phyloP scores from a whole-genome alignment of 2,888 invertebrate genomes.

The Trypoxylon attenuatum region DNA sequence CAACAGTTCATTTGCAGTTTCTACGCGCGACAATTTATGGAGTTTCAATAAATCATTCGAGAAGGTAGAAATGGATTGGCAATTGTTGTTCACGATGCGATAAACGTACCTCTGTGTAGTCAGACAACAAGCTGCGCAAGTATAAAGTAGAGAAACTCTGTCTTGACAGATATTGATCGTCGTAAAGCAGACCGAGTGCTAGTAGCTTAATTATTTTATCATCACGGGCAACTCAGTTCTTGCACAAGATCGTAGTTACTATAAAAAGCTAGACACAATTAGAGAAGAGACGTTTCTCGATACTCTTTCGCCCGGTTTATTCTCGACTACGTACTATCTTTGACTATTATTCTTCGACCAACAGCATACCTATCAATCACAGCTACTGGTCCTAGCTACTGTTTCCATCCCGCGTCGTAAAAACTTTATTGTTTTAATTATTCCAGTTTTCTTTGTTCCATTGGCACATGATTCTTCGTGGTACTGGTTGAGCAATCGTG shows the following conservation, averaged over 20 bases:
- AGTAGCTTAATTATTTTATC: conserved; percentile 43
- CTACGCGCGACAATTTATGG: too few relatives aligned
- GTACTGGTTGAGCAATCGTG: conserved; percentile 6
- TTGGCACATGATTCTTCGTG: conserved; percentile 12
- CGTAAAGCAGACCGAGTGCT: too few relatives aligned
- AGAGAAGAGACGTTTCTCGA: conserved; percentile 26
- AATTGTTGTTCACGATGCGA: too few relatives aligned
- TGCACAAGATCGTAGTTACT: conserved; percentile 13
- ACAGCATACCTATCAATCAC: conserved; percentile 42
- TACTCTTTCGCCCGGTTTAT: conserved; percentile 15
- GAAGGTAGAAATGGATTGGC: too few relatives aligned
- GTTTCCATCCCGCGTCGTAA: conserved; percentile 27
- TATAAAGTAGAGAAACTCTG: too few relatives aligned
- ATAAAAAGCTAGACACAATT: conserved; percentile 33
- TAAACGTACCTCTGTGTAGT: too few relatives aligned
- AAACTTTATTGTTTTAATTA: conserved; percentile 51
- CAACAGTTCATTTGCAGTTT: too few relatives aligned
- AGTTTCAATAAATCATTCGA: too few relatives aligned
- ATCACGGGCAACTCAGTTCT: conserved; percentile 21
- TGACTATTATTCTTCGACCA: conserved; percentile 37
- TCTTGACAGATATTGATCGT: too few relatives aligned
- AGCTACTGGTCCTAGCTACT: conserved; percentile 4
- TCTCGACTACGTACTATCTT: conserved; percentile 6
- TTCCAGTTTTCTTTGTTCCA: conserved; percentile 16
- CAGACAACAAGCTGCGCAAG: too few relatives aligned